phyloP scores from a whole-genome alignment of 2,113 vertebrate genomes.

The Dryoscopus gambensis region DNA sequence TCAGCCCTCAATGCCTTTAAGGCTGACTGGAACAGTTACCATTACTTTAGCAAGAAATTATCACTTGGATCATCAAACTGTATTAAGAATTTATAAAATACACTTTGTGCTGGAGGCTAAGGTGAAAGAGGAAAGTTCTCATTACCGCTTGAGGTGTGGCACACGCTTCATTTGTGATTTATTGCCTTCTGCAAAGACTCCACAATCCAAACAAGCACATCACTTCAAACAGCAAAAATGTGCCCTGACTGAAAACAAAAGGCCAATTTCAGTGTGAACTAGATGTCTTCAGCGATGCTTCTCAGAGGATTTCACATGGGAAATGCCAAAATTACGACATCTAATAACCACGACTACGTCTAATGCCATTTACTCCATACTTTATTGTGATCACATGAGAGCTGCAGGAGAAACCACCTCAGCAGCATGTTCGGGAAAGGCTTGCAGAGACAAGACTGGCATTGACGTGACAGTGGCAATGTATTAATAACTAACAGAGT shows the following conservation, averaged over 20 bases:
- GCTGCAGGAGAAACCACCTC: background rate
- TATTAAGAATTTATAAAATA: background rate
- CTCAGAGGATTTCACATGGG: background rate
- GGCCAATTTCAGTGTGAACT: background rate
- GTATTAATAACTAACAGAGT: background rate
- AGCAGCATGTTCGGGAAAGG: background rate
- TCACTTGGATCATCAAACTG: background rate
- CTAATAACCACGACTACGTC: background rate
- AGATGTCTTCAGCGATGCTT: background rate
- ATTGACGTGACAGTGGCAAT: fast-evolving
- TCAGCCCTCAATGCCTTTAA: background rate
- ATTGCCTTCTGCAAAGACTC: background rate
- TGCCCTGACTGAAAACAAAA: background rate
- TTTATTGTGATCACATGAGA: background rate
- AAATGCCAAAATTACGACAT: background rate
- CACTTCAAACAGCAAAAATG: fast-evolving
- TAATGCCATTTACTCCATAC: background rate
- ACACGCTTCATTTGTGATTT: background rate
- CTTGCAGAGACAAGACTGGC: background rate
- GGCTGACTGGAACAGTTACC: background rate
- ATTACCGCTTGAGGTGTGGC: background rate
- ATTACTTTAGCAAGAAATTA: background rate
- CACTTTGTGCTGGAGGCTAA: background rate
- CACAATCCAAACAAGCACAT: background rate
- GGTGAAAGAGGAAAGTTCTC: background rate